These are phyloP conservation scores for Clarias gariepinus DNA, from an alignment of 2,113 vertebrate species.

Conservation along the genomic window DNA sequence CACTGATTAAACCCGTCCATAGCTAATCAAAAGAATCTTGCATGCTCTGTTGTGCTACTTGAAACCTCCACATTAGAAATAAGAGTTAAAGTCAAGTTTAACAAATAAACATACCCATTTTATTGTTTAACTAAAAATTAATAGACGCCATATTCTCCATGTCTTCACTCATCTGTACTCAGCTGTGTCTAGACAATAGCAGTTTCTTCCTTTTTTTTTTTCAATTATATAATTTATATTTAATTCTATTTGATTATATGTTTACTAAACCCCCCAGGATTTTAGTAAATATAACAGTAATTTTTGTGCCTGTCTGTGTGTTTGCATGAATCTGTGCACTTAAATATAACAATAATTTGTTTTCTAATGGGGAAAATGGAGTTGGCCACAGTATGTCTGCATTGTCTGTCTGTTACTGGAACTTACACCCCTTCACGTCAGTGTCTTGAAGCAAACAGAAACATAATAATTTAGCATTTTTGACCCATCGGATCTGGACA, in stretches of 20 bases:
- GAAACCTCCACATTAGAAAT: not conserved
- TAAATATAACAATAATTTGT: constrained; percentile 56
- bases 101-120: not conserved
- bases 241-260: constrained; percentile 54
- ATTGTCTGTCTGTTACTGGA: constrained; percentile 76
- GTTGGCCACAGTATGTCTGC: constrained; percentile 71
- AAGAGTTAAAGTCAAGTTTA: not conserved
- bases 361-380: constrained; percentile 67
- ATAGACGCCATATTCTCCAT: constrained; percentile 19
- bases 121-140: constrained; percentile 27
- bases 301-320: constrained; percentile 72
- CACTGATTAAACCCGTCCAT: not conserved
- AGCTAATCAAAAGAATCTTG: constrained; percentile 22
- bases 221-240: constrained; percentile 51
- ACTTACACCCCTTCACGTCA: constrained; percentile 62
- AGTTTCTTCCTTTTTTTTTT: constrained; percentile 62
- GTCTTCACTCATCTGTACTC: constrained; percentile 37
- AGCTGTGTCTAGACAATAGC: constrained; percentile 65
- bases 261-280: constrained; percentile 67
- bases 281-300: constrained; percentile 75
- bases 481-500: constrained; percentile 67
- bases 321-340: constrained; percentile 60
- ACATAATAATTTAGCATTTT: constrained; percentile 60
- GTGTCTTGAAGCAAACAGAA: constrained; percentile 52
- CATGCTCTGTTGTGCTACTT: constrained; percentile 18